These are phyloP conservation scores for Gobio occitaniae DNA, from an alignment of 2,797 vertebrate species.

Conservation along the genomic window DNA sequence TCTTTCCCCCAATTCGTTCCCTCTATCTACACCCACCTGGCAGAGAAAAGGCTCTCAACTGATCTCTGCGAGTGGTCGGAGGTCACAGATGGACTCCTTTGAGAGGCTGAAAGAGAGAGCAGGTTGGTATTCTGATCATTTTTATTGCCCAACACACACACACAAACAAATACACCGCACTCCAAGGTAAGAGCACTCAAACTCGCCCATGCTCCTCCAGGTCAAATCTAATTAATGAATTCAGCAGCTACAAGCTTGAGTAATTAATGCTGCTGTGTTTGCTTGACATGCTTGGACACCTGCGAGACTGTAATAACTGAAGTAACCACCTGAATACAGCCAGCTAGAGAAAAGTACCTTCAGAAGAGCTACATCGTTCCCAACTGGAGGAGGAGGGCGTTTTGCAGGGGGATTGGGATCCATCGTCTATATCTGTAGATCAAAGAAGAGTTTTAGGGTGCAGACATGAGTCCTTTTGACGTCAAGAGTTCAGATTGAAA, in stretches of 20 bases:
- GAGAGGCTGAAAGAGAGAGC: constrained; percentile 75
- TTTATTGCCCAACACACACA: neutral
- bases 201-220: neutral
- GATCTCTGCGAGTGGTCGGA: constrained; percentile 85
- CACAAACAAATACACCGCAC: neutral
- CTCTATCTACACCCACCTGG: constrained; percentile 78
- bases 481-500: neutral
- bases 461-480: neutral
- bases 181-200: constrained; percentile 2
- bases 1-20: neutral
- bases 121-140: constrained; percentile 4
- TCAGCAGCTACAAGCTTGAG: neutral
- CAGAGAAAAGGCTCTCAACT: constrained; percentile 87
- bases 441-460: neutral
- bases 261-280: constrained; percentile 10
- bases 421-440: constrained; percentile 77
- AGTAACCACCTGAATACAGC: neutral
- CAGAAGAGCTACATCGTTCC: constrained; percentile 78
- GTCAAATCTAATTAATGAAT: constrained; percentile 1
- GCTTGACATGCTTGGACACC: constrained; percentile 7
- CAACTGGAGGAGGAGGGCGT: constrained; percentile 71
- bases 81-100: constrained; percentile 81
- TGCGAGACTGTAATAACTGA: neutral
- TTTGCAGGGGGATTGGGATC: constrained; percentile 70
- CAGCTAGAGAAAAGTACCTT: constrained; percentile 72